These are phyloP conservation scores for Campopleginae sp. DNA, from an alignment of 2,888 invertebrate species.

Conservation along the genomic window DNA sequence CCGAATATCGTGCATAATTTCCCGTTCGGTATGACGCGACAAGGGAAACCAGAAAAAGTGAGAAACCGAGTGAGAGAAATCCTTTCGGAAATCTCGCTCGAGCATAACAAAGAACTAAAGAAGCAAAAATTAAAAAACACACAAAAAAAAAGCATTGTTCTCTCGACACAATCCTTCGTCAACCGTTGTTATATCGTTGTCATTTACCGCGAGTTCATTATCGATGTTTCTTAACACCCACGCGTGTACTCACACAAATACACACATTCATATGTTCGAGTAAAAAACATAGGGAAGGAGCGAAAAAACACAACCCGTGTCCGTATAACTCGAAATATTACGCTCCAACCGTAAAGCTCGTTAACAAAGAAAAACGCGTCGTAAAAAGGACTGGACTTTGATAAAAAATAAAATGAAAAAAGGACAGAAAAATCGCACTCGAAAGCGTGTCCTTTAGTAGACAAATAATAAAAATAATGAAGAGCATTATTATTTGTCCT, in stretches of 20 bases:
- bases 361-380: conserved; percentile 5
- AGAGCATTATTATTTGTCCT: conserved; percentile 61
- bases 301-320: conserved; percentile 46
- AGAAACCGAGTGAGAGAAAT: not conserved
- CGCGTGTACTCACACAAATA: conserved; percentile 26
- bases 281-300: conserved; percentile 12
- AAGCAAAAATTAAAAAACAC: conserved; percentile 30
- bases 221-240: conserved; percentile 55
- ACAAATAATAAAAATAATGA: conserved; percentile 22
- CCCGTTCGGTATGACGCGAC: conserved; percentile 5
- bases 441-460: conserved; percentile 50
- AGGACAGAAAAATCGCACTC: conserved; percentile 41
- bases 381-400: not conserved
- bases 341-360: conserved; percentile 50
- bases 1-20: conserved; percentile 28
- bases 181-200: conserved; percentile 71
- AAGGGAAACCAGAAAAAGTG: not conserved
- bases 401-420: not conserved
- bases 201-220: conserved; percentile 66
- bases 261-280: conserved; percentile 5
- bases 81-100: conserved; percentile 15
- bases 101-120: not conserved
- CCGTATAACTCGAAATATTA: conserved; percentile 41
- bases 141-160: conserved; percentile 51
- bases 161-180: conserved; percentile 57